Percentiles rank a stretch among this genome's conserved stretches.
Conservation (phyloP, 2,113 vertebrate genomes). For the Merops nubicus region DNA sequence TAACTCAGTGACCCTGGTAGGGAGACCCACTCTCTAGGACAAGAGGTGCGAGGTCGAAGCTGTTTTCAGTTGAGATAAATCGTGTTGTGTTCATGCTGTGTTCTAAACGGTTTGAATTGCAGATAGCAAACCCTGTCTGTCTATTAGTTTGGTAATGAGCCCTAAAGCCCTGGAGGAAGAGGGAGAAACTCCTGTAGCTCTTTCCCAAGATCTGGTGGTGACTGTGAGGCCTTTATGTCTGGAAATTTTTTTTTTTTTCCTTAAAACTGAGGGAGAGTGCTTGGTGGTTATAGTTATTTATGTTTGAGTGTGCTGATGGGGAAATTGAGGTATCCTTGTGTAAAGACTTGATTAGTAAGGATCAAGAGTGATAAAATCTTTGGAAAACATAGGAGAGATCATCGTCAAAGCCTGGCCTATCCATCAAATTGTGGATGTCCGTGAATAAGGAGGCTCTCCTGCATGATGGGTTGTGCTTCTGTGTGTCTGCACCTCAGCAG, state of each 20-base stretch:
- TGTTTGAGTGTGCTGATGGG: background rate
- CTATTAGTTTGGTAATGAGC: background rate
- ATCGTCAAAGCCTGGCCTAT: background rate
- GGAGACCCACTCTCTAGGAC: background rate
- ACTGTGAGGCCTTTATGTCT: background rate
- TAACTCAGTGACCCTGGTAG: background rate
- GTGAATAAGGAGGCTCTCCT: background rate
- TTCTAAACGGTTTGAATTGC: background rate
- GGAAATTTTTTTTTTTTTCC: background rate
- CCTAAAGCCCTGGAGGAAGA: background rate
- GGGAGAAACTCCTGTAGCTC: background rate
- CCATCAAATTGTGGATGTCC: background rate
- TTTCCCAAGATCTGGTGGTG: background rate
- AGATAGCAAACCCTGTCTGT: background rate
- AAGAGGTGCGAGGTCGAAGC: background rate
- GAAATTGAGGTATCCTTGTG: background rate
- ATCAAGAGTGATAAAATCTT: background rate
- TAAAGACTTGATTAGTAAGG: background rate
- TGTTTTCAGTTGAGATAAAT: background rate
- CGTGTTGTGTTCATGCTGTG: background rate
- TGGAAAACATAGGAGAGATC: background rate
- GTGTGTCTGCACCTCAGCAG: background rate
- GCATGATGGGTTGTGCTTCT: fast-evolving
- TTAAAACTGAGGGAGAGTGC: background rate
- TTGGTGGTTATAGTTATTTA: background rate